Conservation (phyloP, 1,140 invertebrate species). For the Drosophila lini region DNA sequence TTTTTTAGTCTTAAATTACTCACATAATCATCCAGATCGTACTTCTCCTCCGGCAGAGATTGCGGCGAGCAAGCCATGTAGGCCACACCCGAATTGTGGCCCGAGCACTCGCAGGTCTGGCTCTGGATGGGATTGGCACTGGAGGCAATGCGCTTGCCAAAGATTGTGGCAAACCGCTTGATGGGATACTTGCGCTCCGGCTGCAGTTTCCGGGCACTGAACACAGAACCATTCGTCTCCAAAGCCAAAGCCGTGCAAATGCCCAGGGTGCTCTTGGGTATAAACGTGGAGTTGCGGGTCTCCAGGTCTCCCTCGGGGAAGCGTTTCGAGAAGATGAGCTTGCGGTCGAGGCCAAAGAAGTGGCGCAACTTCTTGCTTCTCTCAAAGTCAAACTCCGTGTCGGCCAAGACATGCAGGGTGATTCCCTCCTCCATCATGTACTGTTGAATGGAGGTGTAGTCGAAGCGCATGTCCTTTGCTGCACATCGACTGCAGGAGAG, state of each 20-base stretch:
- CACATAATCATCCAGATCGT: slow-evolving; percentile 74
- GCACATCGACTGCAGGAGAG: slow-evolving; percentile 92
- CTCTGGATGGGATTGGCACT: slow-evolving; percentile 87
- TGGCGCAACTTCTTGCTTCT: slow-evolving; percentile 89
- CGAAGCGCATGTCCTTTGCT: slow-evolving; percentile 89
- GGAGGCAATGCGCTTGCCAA: slow-evolving; percentile 88
- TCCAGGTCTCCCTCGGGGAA: slow-evolving; percentile 89
- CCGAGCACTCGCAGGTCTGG: slow-evolving; percentile 90
- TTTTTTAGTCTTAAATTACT: slow-evolving; percentile 1
- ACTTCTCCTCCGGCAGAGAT: slow-evolving; percentile 59
- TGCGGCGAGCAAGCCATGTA: slow-evolving; percentile 85
- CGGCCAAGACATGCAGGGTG: slow-evolving; percentile 92
- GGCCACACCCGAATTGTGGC: slow-evolving; percentile 87
- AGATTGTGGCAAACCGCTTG: slow-evolving; percentile 89
- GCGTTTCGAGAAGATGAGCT: slow-evolving; percentile 90
- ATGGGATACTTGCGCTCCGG: slow-evolving; percentile 86
- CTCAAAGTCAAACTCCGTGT: slow-evolving; percentile 90
- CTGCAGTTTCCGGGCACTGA: slow-evolving; percentile 87
- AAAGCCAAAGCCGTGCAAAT: slow-evolving; percentile 92
- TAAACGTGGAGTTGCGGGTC: slow-evolving; percentile 89
- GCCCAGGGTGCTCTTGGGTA: slow-evolving; percentile 90
- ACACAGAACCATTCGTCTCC: slow-evolving; percentile 92
- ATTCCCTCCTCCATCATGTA: slow-evolving; percentile 91
- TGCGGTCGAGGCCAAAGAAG: slow-evolving; percentile 91
- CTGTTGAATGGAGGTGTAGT: slow-evolving; percentile 91